Base-by-base conservation (phyloP, 2,888 invertebrate species). In the Hirtodrosophila histrioides region DNA sequence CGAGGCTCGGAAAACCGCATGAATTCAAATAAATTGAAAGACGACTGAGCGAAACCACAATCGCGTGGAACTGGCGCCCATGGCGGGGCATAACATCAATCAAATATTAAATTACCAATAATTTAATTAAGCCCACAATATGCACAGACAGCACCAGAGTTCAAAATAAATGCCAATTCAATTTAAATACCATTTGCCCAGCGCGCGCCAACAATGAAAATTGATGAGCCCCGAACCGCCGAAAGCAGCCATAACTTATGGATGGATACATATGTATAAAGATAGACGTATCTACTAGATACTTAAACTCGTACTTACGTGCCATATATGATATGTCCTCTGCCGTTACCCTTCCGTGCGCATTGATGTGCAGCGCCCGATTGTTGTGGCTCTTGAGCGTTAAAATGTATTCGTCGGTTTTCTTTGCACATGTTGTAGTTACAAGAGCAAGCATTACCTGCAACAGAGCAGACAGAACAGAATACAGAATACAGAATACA, bases 401-500 rank as follows among this genome's bases (percentile, higher is more conserved):
- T 77, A 91, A 83, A 72, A 91, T 87, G 82, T 86, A 89, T 86
- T 90, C 90, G 87, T 86, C 83, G 78, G 89, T 77, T 82, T 88
- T 89, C 80, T 88, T 86, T 86, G 89, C 81, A 86, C 89, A 89
- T 90, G 86, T 86, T 90, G 80, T 72, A 70, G 80, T 81, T 86
- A 85, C 90, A 89, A 80, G 81, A 89, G 90, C 90, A 89, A 89
- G 83, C 91, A 89, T 89, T 87, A 89, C 89, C 91, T 91, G 73
- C 1, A 77, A 56, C 4, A 40, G 12, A 29, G 17, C 17, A 17
- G 17, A 17, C 17, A 17, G 17, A 17, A 17, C 17, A 17, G 17
- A 17, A 17, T 17, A 17, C 17, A 17, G 17, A 17, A 17, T 17
- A 10, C 17, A 43, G 10, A 12, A 6, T 6, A 17, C 36, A n/a